A percentile compares a stretch with the other conserved stretches of the same genome.
phyloP scores from a whole-genome alignment of 2,888 invertebrate genomes.

The Rhimphoctona megacephalus region DNA sequence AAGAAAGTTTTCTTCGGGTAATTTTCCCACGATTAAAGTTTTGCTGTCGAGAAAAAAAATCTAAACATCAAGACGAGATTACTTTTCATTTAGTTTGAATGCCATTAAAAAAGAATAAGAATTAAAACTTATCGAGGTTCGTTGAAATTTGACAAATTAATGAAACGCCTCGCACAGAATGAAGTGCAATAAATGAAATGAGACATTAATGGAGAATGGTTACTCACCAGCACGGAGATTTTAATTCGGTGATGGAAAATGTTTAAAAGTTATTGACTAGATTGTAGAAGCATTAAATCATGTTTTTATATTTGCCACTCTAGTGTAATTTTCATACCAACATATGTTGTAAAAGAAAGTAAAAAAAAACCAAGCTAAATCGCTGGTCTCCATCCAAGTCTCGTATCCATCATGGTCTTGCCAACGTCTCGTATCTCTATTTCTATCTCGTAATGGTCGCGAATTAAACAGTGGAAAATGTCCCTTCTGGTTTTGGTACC shows the following conservation, averaged over 20 bases:
- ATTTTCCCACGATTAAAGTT: background rate
- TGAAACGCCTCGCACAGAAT: background rate
- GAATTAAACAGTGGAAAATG: slow-evolving; percentile 69
- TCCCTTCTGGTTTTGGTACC: slow-evolving; percentile 64
- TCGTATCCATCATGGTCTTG: background rate
- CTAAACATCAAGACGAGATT: background rate
- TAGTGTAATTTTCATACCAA: background rate
- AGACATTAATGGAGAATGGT: background rate
- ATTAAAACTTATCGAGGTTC: background rate
- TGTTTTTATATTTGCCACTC: background rate
- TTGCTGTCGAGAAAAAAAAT: background rate
- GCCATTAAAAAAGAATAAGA: background rate
- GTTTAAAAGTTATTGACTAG: background rate
- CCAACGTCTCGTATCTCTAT: slow-evolving; percentile 60
- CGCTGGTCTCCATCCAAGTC: slow-evolving; percentile 44
- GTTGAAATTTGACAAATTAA: background rate
- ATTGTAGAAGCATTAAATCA: background rate
- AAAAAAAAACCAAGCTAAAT: slow-evolving; percentile 8
- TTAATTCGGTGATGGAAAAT: background rate
- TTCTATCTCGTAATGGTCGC: slow-evolving; percentile 55
- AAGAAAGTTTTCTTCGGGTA: background rate
- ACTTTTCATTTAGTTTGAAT: background rate
- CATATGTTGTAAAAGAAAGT: slow-evolving; percentile 5
- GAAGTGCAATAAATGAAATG: background rate
- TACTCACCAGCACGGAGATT: too few relatives aligned